Conservation (phyloP, 2,888 invertebrate genomes). For the Sinelater perroti region DNA sequence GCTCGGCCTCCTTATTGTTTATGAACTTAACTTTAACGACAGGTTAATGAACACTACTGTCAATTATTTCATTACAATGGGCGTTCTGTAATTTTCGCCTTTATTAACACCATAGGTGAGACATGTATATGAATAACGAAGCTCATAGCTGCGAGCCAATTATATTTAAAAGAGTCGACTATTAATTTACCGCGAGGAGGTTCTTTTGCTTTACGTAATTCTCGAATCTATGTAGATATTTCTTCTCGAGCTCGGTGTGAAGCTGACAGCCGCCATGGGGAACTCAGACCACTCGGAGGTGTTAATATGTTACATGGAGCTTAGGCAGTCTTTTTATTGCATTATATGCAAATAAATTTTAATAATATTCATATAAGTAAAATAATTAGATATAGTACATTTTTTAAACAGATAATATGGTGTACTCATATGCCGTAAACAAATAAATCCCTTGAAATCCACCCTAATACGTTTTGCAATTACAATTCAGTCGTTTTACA, state of each 20-base stretch:
- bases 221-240: constrained; percentile 10
- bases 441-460: too few species aligned
- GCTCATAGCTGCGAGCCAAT: constrained; percentile 20
- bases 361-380: too few species aligned
- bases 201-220: constrained; percentile 20
- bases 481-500: too few species aligned
- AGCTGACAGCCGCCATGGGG: constrained; percentile 10
- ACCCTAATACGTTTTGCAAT: too few species aligned
- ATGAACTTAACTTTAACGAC: constrained; percentile 43
- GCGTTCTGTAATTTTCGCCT: constrained; percentile 42
- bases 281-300: not conserved
- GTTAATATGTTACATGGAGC: too few species aligned
- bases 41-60: constrained; percentile 44
- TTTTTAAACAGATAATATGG: too few species aligned
- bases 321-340: too few species aligned
- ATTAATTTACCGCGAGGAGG: constrained; percentile 20
- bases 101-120: constrained; percentile 29
- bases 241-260: not conserved
- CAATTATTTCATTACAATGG: constrained; percentile 44
- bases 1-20: constrained; percentile 36
- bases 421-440: too few species aligned
- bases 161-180: constrained; percentile 23
- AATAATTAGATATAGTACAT: too few species aligned
- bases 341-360: too few species aligned
- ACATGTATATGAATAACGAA: constrained; percentile 26